Percentiles rank a stretch among this genome's conserved stretches.
Conservation (phyloP, 2,888 invertebrate genomes). For the Lithophane socia region DNA sequence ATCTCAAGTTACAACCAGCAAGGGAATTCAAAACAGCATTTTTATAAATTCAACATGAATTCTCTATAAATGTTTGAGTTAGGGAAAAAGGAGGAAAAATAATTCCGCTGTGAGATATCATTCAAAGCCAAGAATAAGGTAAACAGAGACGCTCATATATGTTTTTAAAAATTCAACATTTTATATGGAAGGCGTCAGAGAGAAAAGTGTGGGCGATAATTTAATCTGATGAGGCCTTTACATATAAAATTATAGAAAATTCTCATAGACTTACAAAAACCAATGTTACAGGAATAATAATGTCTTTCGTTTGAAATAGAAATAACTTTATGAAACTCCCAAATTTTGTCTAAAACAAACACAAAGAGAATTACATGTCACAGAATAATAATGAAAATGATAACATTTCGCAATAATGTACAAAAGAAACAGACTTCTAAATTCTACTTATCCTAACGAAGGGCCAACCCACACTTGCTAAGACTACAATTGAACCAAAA, state of each 20-base stretch:
- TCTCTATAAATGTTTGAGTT: conserved; percentile 46
- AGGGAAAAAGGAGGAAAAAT: conserved; percentile 49
- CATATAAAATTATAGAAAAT: background rate
- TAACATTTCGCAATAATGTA: background rate
- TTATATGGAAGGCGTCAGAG: conserved; percentile 12
- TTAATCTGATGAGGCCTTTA: background rate
- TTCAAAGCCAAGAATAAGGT: conserved; percentile 48
- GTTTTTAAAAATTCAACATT: conserved; percentile 56
- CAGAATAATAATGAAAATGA: conserved; percentile 12
- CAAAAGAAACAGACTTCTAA: conserved; percentile 4
- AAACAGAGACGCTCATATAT: conserved; percentile 49
- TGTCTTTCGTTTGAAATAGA: background rate
- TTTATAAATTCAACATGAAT: conserved; percentile 44
- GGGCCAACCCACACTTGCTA: conserved; percentile 2
- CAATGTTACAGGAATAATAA: conserved; percentile 1
- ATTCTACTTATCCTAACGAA: conserved; percentile 6
- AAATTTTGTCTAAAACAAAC: background rate
- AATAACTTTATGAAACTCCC: background rate
- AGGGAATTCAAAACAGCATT: conserved; percentile 52
- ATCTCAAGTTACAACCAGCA: conserved; percentile 45
- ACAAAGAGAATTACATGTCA: conserved; percentile 6
- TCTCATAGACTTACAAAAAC: background rate
- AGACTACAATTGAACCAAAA: conserved; percentile 16
- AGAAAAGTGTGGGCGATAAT: conserved; percentile 1
- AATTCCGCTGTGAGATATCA: conserved; percentile 51